Evolutionary conservation across 2,113 vertebrate genomes (phyloP).

Genomic region (Corythaixoides concolor): DNA sequence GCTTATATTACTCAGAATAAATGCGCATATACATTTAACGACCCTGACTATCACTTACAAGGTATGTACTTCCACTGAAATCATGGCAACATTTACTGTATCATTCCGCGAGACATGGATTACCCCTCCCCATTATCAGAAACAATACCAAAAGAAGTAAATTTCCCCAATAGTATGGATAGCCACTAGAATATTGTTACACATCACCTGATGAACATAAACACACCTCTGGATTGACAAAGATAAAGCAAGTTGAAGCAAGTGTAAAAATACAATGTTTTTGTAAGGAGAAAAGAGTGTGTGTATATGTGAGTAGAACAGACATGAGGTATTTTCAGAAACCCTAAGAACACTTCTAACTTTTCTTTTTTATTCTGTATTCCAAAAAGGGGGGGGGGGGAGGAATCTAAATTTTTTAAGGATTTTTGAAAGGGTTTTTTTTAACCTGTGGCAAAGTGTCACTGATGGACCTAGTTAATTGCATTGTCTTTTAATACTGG

Average conservation of each 20-base stretch:
- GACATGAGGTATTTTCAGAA: background rate
- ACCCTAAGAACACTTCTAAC: background rate
- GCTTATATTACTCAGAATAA: background rate
- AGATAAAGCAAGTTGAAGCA: background rate
- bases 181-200: background rate
- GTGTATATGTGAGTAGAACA: background rate
- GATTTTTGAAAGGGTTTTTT: background rate
- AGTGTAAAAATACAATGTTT: fast-evolving
- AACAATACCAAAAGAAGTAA: background rate
- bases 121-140: background rate
- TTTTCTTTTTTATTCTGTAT: background rate
- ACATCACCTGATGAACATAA: background rate
- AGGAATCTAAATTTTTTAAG: background rate
- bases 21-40: background rate
- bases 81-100: background rate
- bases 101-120: background rate
- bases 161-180: background rate
- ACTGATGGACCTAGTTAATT: background rate
- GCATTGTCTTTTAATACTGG: background rate
- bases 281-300: background rate
- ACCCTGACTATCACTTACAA: background rate
- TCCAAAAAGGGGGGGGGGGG: fast-evolving
- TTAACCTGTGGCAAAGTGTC: background rate
- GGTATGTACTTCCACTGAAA: background rate
- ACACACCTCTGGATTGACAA: background rate